Evolutionary conservation across 2,797 vertebrate genomes (phyloP).

Genomic region (Acanthis flammea): DNA sequence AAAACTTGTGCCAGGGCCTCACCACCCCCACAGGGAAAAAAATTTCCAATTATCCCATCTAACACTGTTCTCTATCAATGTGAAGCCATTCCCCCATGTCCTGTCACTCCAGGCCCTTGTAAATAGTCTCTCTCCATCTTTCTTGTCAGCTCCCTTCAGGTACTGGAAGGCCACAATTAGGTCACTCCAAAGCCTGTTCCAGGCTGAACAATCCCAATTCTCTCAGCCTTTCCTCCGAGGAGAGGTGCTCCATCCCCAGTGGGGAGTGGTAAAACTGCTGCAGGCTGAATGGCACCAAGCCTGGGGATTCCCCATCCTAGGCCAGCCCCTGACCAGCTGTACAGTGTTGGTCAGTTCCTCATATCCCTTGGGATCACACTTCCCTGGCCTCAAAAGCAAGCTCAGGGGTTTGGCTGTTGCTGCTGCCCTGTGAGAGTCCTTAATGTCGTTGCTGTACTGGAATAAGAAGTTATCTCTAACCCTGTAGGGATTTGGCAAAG

Average conservation of each 20-base stretch:
- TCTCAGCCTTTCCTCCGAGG: background rate
- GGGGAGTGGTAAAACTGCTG: background rate
- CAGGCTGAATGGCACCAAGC: background rate
- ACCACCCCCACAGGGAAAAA: background rate
- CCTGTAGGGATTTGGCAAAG: conserved; percentile 48
- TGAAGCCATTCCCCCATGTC: background rate
- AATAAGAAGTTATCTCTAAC: conserved; percentile 31
- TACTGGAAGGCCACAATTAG: background rate
- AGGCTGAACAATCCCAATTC: background rate
- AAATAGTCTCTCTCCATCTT: background rate
- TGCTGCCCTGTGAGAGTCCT: background rate
- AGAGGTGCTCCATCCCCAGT: background rate
- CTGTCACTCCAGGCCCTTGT: background rate
- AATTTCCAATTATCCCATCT: background rate
- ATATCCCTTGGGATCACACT: background rate
- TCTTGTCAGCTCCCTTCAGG: background rate
- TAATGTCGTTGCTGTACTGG: background rate
- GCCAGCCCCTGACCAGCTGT: rapidly evolving
- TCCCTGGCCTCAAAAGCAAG: background rate
- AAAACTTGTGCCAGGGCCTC: background rate
- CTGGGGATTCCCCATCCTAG: background rate
- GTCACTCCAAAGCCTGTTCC: background rate
- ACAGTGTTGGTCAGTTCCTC: rapidly evolving
- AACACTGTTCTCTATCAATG: background rate
- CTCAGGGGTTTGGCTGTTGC: background rate